Evolutionary conservation across 2,888 invertebrate species (phyloP).

Genomic region (Orthosia cruda): DNA sequence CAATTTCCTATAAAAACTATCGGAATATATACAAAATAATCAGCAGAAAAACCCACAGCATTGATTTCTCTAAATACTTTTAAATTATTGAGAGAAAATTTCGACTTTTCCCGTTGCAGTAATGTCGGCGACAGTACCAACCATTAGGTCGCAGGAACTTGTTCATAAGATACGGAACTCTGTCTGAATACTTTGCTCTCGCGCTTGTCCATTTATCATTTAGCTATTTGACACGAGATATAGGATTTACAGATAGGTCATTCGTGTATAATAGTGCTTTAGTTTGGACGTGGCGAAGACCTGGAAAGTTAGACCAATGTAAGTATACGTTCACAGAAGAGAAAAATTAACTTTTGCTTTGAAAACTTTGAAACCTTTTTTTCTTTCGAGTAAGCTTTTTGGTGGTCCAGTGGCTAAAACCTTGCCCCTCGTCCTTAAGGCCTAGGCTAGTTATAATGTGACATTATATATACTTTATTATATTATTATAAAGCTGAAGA

Average conservation of each 20-base stretch:
- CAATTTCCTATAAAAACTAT: not conserved
- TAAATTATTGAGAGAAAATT: constrained; percentile 21
- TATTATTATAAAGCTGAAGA: too few species aligned
- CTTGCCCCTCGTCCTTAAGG: too few species aligned
- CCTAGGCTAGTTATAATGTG: too few species aligned
- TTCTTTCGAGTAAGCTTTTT: too few species aligned
- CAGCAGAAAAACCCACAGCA: too few species aligned
- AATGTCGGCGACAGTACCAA: not conserved
- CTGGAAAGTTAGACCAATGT: not conserved
- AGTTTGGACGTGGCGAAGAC: not conserved
- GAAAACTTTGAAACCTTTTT: too few species aligned
- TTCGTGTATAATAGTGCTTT: not conserved
- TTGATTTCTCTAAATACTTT: constrained; percentile 1
- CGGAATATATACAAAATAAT: not conserved
- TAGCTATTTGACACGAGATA: not conserved
- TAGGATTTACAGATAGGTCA: constrained; percentile 16
- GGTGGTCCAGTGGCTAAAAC: too few species aligned
- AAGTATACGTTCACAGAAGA: not conserved
- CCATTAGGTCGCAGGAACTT: constrained; percentile 21
- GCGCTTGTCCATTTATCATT: constrained; percentile 36
- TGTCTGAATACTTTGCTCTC: constrained; percentile 16
- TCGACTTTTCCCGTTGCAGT: not conserved
- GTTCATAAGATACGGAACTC: constrained; percentile 36
- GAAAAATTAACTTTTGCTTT: too few species aligned
- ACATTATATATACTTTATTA: too few species aligned